phyloP scores from a whole-genome alignment of 35 echinoderm and acorn worm genomes.

The Anneissia japonica region DNA sequence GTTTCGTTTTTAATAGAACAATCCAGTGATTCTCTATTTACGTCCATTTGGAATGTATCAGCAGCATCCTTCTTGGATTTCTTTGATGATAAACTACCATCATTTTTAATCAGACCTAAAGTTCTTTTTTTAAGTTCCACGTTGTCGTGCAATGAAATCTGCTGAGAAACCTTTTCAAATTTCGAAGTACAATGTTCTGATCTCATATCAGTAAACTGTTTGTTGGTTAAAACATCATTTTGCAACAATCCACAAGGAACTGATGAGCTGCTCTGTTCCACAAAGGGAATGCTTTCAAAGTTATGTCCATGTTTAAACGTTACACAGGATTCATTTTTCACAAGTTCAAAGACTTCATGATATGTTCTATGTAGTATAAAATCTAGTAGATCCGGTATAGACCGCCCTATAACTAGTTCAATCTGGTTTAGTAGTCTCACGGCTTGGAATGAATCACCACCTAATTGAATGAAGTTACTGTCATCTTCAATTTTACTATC shows the following conservation, averaged over 20 bases:
- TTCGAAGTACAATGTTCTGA: too few relatives aligned
- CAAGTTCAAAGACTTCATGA: background rate
- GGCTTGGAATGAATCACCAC: conserved; percentile 67
- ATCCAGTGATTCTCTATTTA: background rate
- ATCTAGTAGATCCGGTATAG: conserved; percentile 50
- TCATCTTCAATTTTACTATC: background rate
- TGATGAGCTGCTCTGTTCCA: background rate
- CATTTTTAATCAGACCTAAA: too few relatives aligned
- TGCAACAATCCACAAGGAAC: too few relatives aligned
- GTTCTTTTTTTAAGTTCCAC: too few relatives aligned
- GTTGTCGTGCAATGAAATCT: too few relatives aligned
- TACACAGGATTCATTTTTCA: background rate
- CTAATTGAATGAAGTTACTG: conserved; percentile 1
- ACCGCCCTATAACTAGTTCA: conserved; percentile 6
- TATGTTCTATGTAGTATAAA: conserved; percentile 38
- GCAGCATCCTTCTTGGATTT: too few relatives aligned
- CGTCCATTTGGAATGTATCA: too few relatives aligned
- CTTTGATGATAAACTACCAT: too few relatives aligned
- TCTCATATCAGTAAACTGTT: background rate
- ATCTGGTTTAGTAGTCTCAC: conserved; percentile 15
- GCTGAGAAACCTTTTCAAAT: too few relatives aligned
- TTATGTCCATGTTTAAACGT: background rate
- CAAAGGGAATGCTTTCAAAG: background rate
- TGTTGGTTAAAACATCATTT: background rate
- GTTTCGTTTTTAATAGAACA: background rate